Conservation (phyloP, 2,888 invertebrate genomes). For the Zygogramma bicolorata region DNA sequence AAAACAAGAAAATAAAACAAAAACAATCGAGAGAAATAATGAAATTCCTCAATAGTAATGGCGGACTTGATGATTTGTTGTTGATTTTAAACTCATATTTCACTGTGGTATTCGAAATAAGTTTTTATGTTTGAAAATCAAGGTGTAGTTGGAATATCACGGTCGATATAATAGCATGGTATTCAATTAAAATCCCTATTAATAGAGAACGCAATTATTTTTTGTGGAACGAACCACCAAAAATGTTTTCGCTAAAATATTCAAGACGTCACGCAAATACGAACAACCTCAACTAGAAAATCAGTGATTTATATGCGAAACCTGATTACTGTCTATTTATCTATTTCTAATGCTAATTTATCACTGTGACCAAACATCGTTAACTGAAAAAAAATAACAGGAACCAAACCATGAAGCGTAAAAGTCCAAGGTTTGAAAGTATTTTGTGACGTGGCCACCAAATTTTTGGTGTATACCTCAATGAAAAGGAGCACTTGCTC, state of each 20-base stretch:
- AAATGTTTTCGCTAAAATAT: not conserved
- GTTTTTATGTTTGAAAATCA: too few species aligned
- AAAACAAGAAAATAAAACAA: too few species aligned
- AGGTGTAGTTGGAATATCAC: too few species aligned
- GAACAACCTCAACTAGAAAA: slow-evolving; percentile 5
- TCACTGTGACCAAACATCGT: slow-evolving; percentile 3
- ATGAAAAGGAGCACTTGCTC: too few species aligned
- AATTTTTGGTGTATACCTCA: not conserved
- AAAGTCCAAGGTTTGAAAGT: not conserved
- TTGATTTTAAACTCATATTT: too few species aligned
- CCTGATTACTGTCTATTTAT: not conserved
- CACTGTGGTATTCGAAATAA: too few species aligned
- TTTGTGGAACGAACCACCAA: not conserved
- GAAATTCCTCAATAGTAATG: too few species aligned
- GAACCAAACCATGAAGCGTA: slow-evolving; percentile 4
- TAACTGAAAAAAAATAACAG: slow-evolving; percentile 2
- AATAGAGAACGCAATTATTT: not conserved
- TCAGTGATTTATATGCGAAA: slow-evolving; percentile 12
- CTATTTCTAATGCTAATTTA: slow-evolving; percentile 4
- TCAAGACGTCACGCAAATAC: not conserved
- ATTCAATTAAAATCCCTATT: not conserved
- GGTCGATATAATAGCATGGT: too few species aligned
- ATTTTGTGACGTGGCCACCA: not conserved
- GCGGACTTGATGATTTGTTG: too few species aligned
- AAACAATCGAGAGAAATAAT: too few species aligned